Conservation (phyloP, 2,797 vertebrate species). For the Euphonia xanthogaster region DNA sequence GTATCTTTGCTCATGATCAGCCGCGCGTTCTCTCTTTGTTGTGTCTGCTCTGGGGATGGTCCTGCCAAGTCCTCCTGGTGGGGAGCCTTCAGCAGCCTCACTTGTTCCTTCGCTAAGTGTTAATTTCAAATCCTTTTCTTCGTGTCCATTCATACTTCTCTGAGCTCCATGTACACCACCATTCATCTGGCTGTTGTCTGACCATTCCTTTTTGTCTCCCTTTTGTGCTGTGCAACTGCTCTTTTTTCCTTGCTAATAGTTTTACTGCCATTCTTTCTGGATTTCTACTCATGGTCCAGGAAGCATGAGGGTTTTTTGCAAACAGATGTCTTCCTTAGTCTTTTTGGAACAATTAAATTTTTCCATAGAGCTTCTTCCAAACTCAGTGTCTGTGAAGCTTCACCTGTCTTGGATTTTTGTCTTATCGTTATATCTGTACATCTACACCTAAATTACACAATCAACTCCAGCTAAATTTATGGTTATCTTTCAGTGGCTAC, state of each 20-base stretch:
- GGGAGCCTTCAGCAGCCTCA: not conserved
- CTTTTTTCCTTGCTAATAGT: not conserved
- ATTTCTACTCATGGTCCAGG: not conserved
- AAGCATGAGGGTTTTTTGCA: not conserved
- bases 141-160: not conserved
- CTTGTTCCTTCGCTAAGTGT: not conserved
- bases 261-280: not conserved
- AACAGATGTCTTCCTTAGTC: not conserved
- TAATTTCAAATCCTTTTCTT: slow-evolving; percentile 31
- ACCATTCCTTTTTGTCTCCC: not conserved
- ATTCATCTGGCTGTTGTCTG: not conserved
- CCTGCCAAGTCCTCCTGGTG: not conserved
- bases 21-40: not conserved
- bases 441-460: not conserved
- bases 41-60: not conserved
- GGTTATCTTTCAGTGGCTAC: not conserved
- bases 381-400: not conserved
- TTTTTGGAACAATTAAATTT: not conserved
- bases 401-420: not conserved
- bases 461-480: not conserved
- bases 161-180: not conserved
- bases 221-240: not conserved
- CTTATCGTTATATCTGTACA: not conserved
- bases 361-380: not conserved
- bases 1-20: not conserved